Evolutionary conservation across 2,113 vertebrate genomes (phyloP), one percentile per base, ranked within the genome.

Genomic region (Parotia lawesii): DNA sequence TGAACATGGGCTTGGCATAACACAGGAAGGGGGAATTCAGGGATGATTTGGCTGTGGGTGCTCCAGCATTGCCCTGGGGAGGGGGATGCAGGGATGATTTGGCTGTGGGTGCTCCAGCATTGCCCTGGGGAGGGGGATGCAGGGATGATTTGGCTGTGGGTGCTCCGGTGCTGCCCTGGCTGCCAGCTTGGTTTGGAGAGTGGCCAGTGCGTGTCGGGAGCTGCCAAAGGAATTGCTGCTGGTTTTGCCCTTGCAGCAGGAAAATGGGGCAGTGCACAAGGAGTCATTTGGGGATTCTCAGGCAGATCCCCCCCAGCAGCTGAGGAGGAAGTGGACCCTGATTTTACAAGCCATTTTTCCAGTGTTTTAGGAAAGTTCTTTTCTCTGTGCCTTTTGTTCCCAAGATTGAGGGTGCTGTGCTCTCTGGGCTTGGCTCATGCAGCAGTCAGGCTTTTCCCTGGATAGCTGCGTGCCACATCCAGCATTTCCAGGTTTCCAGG

Each of bases 391-490:
- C 61, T 61, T 31, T 53, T 1, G 0, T 40, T 33, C 10, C 28
- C 15, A 19, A 11, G 28, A 2, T 4, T 53, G 53, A 66, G 71
- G 40, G 9, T n/a, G 40, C 38, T 62, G 35, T 42, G 4, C 70
- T 79, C 73, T 15, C 62, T 61, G 78, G 22, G 12, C 60, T 87
- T 40, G 50, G 45, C 71, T 83, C 3, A 0, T 35, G 14, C 42
- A 82, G 84, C 54, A 84, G 56, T 9, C 48, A 31, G 47, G 35
- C 29, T 92, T 96, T 80, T 93, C 83, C 85, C 92, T 77, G 77
- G 90, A 24, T 54, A 90, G 83, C 79, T 47, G n/a, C 87, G 89
- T 84, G 89, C 91, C 64, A 91, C 71, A 87, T 91, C 38, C 71
- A 80, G 42, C 54, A 27, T 53, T 85, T 93, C 51, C 54, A 54